These are phyloP conservation scores for Sebastes cheni DNA, from an alignment of 2,797 vertebrate genomes.

Conservation along the genomic window DNA sequence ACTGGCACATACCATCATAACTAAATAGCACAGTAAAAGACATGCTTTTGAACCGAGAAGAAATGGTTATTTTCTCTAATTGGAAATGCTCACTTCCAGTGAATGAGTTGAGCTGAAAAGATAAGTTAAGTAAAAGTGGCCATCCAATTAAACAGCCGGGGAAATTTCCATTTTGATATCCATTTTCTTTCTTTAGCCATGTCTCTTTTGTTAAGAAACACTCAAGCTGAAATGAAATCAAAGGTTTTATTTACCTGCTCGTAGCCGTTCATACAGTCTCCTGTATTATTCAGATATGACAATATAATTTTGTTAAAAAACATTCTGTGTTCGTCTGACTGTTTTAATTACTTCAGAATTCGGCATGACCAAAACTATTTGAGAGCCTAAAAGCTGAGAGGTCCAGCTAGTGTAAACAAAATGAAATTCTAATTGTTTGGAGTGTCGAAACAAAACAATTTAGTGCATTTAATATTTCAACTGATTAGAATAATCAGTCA, in stretches of 20 bases:
- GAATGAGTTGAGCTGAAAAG: conserved; percentile 75
- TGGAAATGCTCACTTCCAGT: conserved; percentile 82
- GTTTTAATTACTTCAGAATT: conserved; percentile 86
- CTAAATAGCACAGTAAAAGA: conserved; percentile 62
- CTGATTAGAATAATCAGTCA: conserved; percentile 42
- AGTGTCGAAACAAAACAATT: conserved; percentile 70
- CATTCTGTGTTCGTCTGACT: conserved; percentile 61
- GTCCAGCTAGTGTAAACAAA: conserved; percentile 62
- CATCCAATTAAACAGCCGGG: conserved; percentile 85
- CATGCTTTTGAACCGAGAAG: conserved; percentile 66
- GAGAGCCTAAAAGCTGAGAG: conserved; percentile 60
- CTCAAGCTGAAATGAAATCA: conserved; percentile 84
- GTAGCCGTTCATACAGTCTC: conserved; percentile 65
- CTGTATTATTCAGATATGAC: conserved; percentile 83
- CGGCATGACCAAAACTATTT: conserved; percentile 81
- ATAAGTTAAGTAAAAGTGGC: conserved; percentile 83
- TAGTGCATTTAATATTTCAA: conserved; percentile 41
- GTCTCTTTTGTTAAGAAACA: conserved; percentile 83
- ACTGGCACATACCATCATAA: conserved; percentile 53
- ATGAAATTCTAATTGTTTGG: conserved; percentile 62
- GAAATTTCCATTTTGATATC: conserved; percentile 80
- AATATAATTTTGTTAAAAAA: conserved; percentile 74
- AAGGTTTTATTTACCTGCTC: conserved; percentile 84
- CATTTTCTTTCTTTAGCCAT: conserved; percentile 74
- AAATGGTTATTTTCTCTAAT: conserved; percentile 75